These are phyloP conservation scores for Lycodopsis pacificus DNA, from an alignment of 2,797 vertebrate species.

Conservation along the genomic window DNA sequence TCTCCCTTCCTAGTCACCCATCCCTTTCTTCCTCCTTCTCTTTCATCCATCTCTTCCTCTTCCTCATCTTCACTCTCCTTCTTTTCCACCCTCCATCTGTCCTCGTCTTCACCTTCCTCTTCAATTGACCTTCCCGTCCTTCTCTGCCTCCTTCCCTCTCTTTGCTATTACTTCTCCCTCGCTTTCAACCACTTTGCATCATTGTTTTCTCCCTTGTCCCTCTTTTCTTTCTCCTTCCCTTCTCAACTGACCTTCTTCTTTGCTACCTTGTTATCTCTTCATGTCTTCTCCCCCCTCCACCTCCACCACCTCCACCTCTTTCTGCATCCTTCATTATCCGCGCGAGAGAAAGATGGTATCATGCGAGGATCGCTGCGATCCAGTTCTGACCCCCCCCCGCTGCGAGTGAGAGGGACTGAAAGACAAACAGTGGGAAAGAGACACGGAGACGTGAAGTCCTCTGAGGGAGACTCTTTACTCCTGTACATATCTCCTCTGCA, in stretches of 20 bases:
- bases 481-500: constrained; percentile 70
- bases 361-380: constrained; percentile 33
- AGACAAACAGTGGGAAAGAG: constrained; percentile 47
- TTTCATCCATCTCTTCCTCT: neutral
- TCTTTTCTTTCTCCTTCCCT: neutral
- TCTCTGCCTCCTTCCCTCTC: neutral
- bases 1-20: neutral
- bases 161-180: neutral
- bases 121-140: neutral
- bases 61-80: neutral
- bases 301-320: neutral
- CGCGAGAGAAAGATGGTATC: constrained; percentile 37
- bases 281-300: neutral
- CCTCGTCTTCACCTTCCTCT: neutral
- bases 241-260: neutral
- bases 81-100: no score
- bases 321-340: constrained; percentile 12
- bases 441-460: constrained; percentile 38
- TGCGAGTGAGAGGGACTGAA: constrained; percentile 22
- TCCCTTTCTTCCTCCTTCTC: neutral
- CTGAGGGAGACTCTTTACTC: constrained; percentile 54
- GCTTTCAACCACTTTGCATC: neutral
- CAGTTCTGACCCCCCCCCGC: constrained; percentile 8
- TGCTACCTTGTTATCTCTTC: neutral
- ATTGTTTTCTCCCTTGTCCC: no score